Percentiles rank a stretch among this genome's conserved stretches.
These are phyloP conservation scores for Leptinotarsa juncta DNA, from an alignment of 2,888 invertebrate species.

Conservation along the genomic window DNA sequence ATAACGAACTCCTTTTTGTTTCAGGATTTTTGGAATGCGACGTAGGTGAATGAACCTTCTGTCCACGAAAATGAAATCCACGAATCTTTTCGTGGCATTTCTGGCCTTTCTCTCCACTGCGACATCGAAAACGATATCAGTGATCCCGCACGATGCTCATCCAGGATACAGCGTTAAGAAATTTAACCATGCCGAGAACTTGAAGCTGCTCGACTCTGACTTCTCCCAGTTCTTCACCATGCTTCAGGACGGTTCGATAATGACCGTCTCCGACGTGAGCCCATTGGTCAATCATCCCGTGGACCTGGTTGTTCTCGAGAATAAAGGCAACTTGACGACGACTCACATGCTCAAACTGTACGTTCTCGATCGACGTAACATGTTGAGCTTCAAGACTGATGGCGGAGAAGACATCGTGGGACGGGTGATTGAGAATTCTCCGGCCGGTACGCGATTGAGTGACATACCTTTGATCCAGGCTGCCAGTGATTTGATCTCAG, in stretches of 20 bases:
- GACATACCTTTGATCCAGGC: conserved; percentile 81
- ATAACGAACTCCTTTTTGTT: conserved; percentile 21
- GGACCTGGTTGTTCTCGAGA: conserved; percentile 84
- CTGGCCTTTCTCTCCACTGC: conserved; percentile 29
- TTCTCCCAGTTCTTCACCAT: conserved; percentile 89
- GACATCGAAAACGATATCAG: conserved; percentile 53
- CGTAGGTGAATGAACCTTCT: conserved; percentile 20
- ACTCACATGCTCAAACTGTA: conserved; percentile 85
- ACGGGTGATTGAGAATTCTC: conserved; percentile 82
- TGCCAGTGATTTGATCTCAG: conserved; percentile 73
- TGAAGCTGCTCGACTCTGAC: conserved; percentile 80
- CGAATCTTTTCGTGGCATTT: conserved; percentile 27
- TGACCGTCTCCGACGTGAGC: conserved; percentile 89
- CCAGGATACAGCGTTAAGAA: conserved; percentile 90
- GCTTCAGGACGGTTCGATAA: conserved; percentile 87
- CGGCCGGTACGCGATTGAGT: conserved; percentile 77
- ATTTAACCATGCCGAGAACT: conserved; percentile 73
- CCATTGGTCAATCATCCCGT: conserved; percentile 85
- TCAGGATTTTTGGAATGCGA: conserved; percentile 35
- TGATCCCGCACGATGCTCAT: conserved; percentile 90
- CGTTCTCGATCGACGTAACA: conserved; percentile 84
- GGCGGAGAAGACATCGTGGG: conserved; percentile 74
- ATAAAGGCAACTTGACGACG: conserved; percentile 81
- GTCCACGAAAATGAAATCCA: conserved; percentile 29
- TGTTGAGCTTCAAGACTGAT: conserved; percentile 80